A percentile compares a stretch with the other conserved stretches of the same genome.
These are phyloP conservation scores for Callionymus lyra DNA, from an alignment of 2,113 vertebrate species.

Conservation along the genomic window DNA sequence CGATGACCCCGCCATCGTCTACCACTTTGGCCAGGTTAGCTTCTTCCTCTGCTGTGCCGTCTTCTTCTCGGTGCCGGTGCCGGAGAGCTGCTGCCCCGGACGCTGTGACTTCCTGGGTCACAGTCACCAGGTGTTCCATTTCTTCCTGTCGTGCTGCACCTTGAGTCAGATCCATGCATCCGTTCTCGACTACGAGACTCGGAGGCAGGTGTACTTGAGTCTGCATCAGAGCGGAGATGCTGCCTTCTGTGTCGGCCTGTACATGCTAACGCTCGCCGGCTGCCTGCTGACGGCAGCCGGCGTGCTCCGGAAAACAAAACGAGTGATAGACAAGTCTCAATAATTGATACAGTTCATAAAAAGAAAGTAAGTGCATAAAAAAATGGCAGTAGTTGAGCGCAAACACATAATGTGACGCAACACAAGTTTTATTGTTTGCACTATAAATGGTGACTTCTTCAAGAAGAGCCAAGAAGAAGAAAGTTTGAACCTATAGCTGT, in stretches of 20 bases:
- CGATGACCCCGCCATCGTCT: conserved; percentile 32
- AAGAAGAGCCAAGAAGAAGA: no score
- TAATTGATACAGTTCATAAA: conserved; percentile 6
- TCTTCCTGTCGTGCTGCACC: conserved; percentile 78
- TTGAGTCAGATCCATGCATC: conserved; percentile 81
- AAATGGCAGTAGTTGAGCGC: not conserved
- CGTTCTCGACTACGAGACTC: conserved; percentile 70
- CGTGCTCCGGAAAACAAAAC: conserved; percentile 68
- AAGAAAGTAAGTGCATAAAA: conserved; percentile 5
- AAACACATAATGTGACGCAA: not conserved
- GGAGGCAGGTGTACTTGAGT: conserved; percentile 64
- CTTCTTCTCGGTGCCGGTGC: conserved; percentile 78
- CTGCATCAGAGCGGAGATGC: conserved; percentile 62
- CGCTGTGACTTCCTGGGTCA: conserved; percentile 81
- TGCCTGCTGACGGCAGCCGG: conserved; percentile 62
- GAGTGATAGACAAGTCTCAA: conserved; percentile 58
- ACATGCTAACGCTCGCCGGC: conserved; percentile 49
- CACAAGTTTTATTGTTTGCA: not conserved
- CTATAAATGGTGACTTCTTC: not conserved
- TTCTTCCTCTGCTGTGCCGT: conserved; percentile 79
- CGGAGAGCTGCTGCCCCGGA: conserved; percentile 77
- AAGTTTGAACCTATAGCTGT: no score
- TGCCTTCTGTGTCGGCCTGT: conserved; percentile 61
- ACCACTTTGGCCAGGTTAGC: conserved; percentile 62
- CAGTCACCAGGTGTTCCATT: conserved; percentile 85